phyloP scores from a whole-genome alignment of 2,113 vertebrate genomes.

The Callithrix jacchus region DNA sequence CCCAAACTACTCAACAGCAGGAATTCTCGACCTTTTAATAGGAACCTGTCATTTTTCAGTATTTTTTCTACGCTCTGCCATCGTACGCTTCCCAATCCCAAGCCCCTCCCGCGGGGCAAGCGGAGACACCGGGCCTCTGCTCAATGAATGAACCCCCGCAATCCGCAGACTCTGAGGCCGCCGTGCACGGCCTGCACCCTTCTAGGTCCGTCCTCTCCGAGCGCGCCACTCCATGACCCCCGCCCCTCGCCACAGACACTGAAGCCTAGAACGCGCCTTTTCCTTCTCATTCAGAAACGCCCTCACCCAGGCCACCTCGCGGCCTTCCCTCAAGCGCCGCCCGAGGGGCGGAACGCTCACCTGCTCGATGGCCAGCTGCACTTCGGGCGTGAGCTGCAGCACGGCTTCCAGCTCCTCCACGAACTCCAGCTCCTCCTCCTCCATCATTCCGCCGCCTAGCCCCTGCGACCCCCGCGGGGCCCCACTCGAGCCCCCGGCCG shows the following conservation, averaged over 20 bases:
- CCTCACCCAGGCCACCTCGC: background rate
- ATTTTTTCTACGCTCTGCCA: background rate
- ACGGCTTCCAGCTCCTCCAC: constrained; percentile 93
- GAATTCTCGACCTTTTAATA: background rate
- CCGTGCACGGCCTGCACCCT: background rate
- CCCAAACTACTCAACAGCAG: background rate
- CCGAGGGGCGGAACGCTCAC: constrained; percentile 75
- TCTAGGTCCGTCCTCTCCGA: background rate
- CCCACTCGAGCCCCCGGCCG: no score
- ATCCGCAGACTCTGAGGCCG: background rate
- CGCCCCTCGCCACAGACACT: background rate
- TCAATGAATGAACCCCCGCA: background rate
- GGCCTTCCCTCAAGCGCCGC: background rate
- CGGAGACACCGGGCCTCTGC: background rate
- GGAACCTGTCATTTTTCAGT: background rate
- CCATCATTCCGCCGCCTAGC: constrained; percentile 84
- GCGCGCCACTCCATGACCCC: background rate
- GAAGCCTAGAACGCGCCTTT: background rate
- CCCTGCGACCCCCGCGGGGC: background rate
- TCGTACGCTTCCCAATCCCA: background rate
- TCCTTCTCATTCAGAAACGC: background rate
- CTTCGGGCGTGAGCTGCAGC: constrained; percentile 92
- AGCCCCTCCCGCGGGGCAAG: background rate
- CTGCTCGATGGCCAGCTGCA: constrained; percentile 96
- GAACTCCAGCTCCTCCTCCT: constrained; percentile 95